These are phyloP conservation scores for Cyclopterus lumpus DNA, from an alignment of 2,797 vertebrate genomes.

Conservation along the genomic window DNA sequence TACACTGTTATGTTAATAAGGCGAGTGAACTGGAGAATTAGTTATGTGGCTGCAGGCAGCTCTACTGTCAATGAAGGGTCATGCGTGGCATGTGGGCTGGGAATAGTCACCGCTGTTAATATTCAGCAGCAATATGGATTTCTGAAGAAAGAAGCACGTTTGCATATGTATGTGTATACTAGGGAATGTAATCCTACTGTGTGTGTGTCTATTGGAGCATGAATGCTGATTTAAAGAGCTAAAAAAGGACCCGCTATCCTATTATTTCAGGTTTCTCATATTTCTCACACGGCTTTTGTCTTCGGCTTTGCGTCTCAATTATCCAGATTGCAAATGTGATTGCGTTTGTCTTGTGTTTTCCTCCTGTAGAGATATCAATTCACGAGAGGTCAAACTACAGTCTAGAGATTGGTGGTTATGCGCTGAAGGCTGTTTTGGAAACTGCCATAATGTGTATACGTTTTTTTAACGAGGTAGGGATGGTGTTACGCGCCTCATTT, in stretches of 20 bases:
- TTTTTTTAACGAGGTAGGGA: too few relatives aligned
- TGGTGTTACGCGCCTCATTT: too few relatives aligned
- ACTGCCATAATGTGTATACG: too few relatives aligned
- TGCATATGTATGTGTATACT: constrained; percentile 9
- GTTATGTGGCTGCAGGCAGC: constrained; percentile 6
- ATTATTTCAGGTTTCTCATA: background rate
- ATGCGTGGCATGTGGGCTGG: constrained; percentile 17
- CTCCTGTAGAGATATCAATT: background rate
- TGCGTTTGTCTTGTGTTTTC: background rate
- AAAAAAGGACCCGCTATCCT: background rate
- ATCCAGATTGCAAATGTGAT: background rate
- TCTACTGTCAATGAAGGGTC: constrained; percentile 32
- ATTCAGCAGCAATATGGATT: background rate
- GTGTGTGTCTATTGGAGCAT: background rate
- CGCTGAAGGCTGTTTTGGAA: background rate
- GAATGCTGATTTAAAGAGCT: background rate
- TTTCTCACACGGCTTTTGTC: background rate
- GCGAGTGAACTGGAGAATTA: constrained; percentile 38
- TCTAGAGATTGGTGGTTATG: background rate
- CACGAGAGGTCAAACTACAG: background rate
- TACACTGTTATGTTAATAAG: constrained; percentile 39
- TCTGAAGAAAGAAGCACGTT: background rate
- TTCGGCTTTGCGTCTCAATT: background rate
- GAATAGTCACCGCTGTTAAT: background rate
- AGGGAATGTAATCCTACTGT: background rate